Percentiles rank a stretch among this genome's conserved stretches.
Conservation (phyloP, 2,113 vertebrate genomes). For the Odocoileus hemionus region DNA sequence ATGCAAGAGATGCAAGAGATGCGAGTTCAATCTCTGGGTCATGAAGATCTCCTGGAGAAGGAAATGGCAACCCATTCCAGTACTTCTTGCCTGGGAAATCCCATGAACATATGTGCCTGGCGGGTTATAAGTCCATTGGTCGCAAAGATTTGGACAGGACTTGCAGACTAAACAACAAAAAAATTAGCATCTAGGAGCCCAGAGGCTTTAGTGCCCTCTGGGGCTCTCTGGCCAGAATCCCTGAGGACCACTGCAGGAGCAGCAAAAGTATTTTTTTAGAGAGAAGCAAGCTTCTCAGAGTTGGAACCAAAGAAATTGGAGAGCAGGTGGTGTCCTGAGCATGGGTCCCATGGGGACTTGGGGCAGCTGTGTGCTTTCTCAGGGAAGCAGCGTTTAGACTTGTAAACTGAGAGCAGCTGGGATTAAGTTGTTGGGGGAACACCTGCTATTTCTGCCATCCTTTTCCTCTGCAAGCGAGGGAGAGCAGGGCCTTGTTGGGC, state of each 20-base stretch:
- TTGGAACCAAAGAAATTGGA: not conserved
- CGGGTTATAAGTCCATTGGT: not conserved
- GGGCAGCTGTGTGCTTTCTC: not conserved
- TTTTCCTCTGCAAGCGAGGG: not conserved
- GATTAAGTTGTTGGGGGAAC: not conserved
- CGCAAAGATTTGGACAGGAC: not conserved
- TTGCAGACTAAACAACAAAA: not conserved
- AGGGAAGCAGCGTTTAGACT: no score
- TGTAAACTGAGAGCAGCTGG: not conserved
- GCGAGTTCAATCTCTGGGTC: not conserved
- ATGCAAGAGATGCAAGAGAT: not conserved
- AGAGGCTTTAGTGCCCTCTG: not conserved
- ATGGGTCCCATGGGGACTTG: accelerated
- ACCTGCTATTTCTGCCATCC: not conserved
- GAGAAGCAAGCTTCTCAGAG: not conserved
- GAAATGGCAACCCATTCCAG: not conserved
- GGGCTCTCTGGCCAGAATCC: not conserved
- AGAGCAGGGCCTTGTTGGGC: not conserved
- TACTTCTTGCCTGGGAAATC: not conserved
- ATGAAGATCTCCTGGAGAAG: not conserved
- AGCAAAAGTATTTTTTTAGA: not conserved
- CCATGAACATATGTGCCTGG: not conserved
- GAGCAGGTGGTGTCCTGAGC: not conserved
- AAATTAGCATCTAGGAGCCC: not conserved
- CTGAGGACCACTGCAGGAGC: not conserved